Conservation (phyloP, 2,888 invertebrate species). For the Octodonta nipae region DNA sequence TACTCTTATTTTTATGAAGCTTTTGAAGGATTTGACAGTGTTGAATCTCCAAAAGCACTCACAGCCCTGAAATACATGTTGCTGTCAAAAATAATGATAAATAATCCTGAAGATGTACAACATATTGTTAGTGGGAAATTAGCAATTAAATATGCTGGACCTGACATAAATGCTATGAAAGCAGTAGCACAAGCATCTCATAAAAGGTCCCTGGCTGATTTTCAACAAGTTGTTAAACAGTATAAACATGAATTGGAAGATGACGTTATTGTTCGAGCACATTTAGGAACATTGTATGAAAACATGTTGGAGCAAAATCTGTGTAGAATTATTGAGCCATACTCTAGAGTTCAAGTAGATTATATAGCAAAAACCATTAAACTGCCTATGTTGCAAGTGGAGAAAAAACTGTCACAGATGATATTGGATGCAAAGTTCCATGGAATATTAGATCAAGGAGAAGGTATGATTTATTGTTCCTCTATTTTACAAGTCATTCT, state of each 20-base stretch:
- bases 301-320: conserved; percentile 98
- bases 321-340: conserved; percentile 96
- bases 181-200: conserved; percentile 92
- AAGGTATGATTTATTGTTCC: conserved; percentile 38
- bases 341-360: conserved; percentile 87
- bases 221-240: conserved; percentile 75
- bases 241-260: conserved; percentile 83
- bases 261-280: conserved; percentile 93
- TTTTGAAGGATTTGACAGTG: conserved; percentile 95
- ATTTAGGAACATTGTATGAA: conserved; percentile 91
- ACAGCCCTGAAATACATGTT: conserved; percentile 98
- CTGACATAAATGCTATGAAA: conserved; percentile 95
- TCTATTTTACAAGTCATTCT: too few relatives aligned
- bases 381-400: conserved; percentile 79
- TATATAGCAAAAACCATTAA: conserved; percentile 86
- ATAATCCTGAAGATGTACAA: conserved; percentile 89
- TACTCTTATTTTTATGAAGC: conserved; percentile 99
- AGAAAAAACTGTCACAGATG: conserved; percentile 99
- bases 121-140: conserved; percentile 92
- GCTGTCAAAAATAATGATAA: conserved; percentile 95
- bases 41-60: conserved; percentile 80
- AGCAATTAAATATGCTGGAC: conserved; percentile 89
- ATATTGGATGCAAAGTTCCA: conserved; percentile 95
- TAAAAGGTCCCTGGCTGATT: conserved; percentile 91
- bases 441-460: conserved; percentile 96